Conservation (phyloP, 2,888 invertebrate genomes). For the Diogma glabrata region DNA sequence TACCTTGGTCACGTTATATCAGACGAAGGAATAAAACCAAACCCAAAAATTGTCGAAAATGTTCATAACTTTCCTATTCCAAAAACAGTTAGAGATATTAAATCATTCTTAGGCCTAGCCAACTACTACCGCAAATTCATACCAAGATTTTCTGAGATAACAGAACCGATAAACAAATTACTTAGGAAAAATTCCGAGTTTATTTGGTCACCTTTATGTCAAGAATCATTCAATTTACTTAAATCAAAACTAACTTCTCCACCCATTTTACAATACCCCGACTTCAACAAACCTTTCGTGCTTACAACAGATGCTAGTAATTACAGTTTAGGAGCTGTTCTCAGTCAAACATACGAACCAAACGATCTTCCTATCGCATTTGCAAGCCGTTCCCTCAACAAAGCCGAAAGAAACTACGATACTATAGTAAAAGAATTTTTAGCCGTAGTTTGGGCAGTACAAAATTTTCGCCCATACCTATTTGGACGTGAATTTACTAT, state of each 20-base stretch:
- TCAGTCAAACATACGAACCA: neutral
- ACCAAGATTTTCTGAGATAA: conserved; percentile 10
- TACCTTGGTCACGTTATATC: too few species aligned
- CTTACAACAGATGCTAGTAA: neutral
- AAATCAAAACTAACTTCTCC: neutral
- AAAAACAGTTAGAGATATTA: neutral
- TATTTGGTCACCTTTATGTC: neutral
- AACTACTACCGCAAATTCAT: conserved; percentile 14
- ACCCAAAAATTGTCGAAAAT: neutral
- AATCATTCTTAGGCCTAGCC: conserved; percentile 12
- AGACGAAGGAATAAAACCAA: neutral
- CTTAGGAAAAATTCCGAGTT: conserved; percentile 4
- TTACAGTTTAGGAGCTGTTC: neutral
- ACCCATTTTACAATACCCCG: neutral
- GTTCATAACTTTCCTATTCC: conserved; percentile 4
- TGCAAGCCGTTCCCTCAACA: conserved; percentile 25
- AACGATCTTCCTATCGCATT: conserved; percentile 19
- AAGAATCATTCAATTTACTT: neutral
- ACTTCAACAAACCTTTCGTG: too few species aligned
- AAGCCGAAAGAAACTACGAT: conserved; percentile 26
- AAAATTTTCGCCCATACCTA: conserved; percentile 30
- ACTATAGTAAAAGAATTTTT: conserved; percentile 26
- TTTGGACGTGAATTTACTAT: conserved; percentile 29
- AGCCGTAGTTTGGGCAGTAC: conserved; percentile 20
- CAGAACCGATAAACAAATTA: neutral